Evolutionary conservation across 2,888 invertebrate species (phyloP).

Genomic region (Drosophila meridionalis): DNA sequence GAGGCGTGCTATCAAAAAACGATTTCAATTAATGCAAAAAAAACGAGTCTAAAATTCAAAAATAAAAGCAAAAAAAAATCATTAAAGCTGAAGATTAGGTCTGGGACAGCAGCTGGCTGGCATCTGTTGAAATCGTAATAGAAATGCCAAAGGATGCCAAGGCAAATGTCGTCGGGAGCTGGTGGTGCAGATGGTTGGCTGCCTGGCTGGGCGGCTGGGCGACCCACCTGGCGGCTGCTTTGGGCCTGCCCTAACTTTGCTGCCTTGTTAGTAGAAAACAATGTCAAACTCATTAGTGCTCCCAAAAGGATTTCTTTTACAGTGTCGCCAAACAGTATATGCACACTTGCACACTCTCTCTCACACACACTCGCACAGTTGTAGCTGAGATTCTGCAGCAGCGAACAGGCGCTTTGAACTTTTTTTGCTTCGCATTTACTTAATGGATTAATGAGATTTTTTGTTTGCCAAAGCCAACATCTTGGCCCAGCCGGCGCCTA

Average conservation of each 20-base stretch:
- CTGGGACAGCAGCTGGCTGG: slow-evolving; percentile 27
- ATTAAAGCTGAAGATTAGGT: slow-evolving; percentile 53
- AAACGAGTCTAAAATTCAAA: slow-evolving; percentile 27
- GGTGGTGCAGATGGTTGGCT: slow-evolving; percentile 11
- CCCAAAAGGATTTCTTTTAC: slow-evolving; percentile 79
- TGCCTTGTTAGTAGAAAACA: slow-evolving; percentile 80
- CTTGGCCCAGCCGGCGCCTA: slow-evolving; percentile 47
- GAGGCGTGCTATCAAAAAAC: slow-evolving; percentile 63
- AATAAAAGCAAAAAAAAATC: slow-evolving; percentile 50
- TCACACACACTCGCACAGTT: slow-evolving; percentile 32
- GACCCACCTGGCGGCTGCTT: slow-evolving; percentile 38
- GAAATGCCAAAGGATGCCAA: slow-evolving; percentile 74
- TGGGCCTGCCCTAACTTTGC: slow-evolving; percentile 67
- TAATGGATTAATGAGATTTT: slow-evolving; percentile 80
- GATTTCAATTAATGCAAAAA: slow-evolving; percentile 71
- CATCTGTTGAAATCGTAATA: slow-evolving; percentile 70
- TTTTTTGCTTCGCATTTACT: slow-evolving; percentile 74
- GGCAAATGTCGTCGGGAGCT: slow-evolving; percentile 59
- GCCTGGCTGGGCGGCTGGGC: slow-evolving; percentile 5
- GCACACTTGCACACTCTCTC: slow-evolving; percentile 45
- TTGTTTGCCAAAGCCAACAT: slow-evolving; percentile 78
- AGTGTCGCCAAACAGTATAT: slow-evolving; percentile 64
- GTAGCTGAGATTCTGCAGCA: slow-evolving; percentile 49
- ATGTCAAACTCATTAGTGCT: slow-evolving; percentile 82
- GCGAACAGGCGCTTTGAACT: slow-evolving; percentile 72